Conservation (phyloP, 2,888 invertebrate genomes). For the Philereme transversata region DNA sequence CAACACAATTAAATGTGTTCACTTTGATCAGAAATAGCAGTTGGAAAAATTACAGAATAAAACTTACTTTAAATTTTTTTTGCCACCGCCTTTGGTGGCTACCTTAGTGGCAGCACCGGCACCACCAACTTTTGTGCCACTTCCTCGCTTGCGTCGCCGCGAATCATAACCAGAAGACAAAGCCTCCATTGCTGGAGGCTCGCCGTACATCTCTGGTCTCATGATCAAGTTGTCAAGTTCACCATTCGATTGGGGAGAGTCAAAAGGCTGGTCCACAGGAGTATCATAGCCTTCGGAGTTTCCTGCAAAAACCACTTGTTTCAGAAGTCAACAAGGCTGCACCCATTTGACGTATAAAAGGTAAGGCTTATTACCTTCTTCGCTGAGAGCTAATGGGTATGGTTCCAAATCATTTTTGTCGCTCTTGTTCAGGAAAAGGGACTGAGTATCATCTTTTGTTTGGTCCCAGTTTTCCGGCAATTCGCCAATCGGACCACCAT, state of each 20-base stretch:
- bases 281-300: conserved; percentile 75
- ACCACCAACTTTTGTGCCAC: conserved; percentile 75
- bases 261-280: conserved; percentile 69
- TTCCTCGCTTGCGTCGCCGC: conserved; percentile 74
- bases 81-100: conserved; percentile 76
- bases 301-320: conserved; percentile 53
- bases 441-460: conserved; percentile 80
- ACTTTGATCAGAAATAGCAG: not conserved
- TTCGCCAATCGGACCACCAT: conserved; percentile 75
- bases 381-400: conserved; percentile 79
- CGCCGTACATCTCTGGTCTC: conserved; percentile 85
- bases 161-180: conserved; percentile 67
- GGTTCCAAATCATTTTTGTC: conserved; percentile 82
- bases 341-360: conserved; percentile 11
- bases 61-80: conserved; percentile 77
- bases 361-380: conserved; percentile 67
- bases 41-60: conserved; percentile 10
- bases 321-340: conserved; percentile 17
- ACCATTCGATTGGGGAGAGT: conserved; percentile 65
- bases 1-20: conserved; percentile 14
- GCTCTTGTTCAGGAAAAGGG: conserved; percentile 80
- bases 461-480: conserved; percentile 82
- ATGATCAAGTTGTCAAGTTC: conserved; percentile 85
- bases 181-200: conserved; percentile 81
- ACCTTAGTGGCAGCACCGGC: conserved; percentile 79